Percentiles rank a stretch among this genome's conserved stretches.
These are phyloP conservation scores for Uropsilus gracilis DNA, from an alignment of 2,113 vertebrate genomes.

Conservation along the genomic window DNA sequence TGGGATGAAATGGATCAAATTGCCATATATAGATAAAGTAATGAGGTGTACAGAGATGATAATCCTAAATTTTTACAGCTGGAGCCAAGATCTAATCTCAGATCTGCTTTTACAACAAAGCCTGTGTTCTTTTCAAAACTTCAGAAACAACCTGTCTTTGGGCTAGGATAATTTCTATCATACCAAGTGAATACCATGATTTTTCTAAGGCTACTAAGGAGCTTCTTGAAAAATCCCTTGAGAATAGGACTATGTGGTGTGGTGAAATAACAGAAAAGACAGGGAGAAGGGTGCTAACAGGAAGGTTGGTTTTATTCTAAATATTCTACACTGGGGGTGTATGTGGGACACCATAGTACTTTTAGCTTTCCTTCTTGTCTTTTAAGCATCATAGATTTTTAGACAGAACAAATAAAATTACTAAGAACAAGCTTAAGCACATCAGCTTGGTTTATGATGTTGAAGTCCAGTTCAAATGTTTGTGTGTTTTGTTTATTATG, in stretches of 20 bases:
- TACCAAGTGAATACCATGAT: background rate
- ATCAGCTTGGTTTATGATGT: background rate
- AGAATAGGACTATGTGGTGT: background rate
- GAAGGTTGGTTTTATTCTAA: background rate
- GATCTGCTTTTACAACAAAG: background rate
- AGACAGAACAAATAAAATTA: conserved; percentile 3
- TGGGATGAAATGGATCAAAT: background rate
- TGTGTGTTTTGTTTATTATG: background rate
- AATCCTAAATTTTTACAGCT: background rate
- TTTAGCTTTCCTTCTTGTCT: background rate
- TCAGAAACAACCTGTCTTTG: background rate
- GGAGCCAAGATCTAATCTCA: background rate
- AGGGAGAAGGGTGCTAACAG: background rate
- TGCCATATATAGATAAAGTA: background rate
- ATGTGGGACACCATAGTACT: background rate
- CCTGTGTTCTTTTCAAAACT: background rate
- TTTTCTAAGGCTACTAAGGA: background rate
- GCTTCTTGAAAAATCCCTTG: background rate
- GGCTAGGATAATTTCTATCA: background rate
- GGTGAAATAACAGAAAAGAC: background rate
- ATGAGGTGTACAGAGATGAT: background rate
- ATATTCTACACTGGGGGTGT: background rate
- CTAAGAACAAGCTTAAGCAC: background rate
- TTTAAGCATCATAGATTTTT: background rate
- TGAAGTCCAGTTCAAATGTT: background rate